Conservation (phyloP, 2,797 vertebrate genomes). For the Diplodus sargus region DNA sequence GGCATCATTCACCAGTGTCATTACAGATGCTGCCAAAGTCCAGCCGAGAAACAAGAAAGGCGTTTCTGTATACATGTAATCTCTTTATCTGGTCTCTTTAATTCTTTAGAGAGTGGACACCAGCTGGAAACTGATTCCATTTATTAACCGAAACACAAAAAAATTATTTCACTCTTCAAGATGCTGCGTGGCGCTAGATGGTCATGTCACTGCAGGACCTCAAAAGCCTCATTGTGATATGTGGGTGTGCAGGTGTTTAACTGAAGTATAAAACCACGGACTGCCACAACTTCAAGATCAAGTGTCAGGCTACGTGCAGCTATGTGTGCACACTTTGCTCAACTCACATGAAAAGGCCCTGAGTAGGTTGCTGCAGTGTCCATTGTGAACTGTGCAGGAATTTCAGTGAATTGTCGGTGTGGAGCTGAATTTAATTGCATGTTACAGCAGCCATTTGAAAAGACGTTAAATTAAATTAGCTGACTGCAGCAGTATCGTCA, state of each 20-base stretch:
- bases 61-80: not conserved
- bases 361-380: not conserved
- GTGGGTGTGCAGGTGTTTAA: not conserved
- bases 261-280: not conserved
- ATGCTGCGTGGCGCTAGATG: not conserved
- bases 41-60: slow-evolving; percentile 9
- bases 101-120: not conserved
- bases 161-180: not conserved
- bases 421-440: slow-evolving; percentile 1
- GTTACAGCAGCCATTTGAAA: slow-evolving; percentile 7
- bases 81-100: not conserved
- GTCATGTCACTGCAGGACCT: not conserved
- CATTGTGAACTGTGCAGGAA: slow-evolving; percentile 2
- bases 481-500: slow-evolving; percentile 1
- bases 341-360: slow-evolving; percentile 9
- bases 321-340: not conserved
- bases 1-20: not conserved
- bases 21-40: slow-evolving; percentile 35
- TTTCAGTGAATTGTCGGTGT: not conserved
- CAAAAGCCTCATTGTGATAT: not conserved
- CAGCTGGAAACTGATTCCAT: not conserved
- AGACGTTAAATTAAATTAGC: slow-evolving; percentile 31
- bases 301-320: not conserved
- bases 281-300: not conserved
- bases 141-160: not conserved